Base-by-base conservation (phyloP, 2,888 invertebrate species). In the Philhelius pedissequus region DNA sequence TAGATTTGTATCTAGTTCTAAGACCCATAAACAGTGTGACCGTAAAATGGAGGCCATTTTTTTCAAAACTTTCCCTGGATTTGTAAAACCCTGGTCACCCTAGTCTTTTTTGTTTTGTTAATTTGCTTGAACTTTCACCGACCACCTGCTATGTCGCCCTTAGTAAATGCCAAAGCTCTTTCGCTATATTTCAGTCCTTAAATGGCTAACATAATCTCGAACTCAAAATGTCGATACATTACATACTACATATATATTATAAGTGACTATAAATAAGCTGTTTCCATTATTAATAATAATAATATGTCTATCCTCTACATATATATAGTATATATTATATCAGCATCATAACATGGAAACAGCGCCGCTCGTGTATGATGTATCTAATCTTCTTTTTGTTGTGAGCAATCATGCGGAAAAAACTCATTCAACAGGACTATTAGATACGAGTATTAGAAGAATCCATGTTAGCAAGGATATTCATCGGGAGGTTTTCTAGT, bases 361-460 rank as follows among this genome's bases (percentile, higher is more conserved):
- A 45, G 22, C 56, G 71, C 48, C 56, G 71, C 48, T 45, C 58
- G 25, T 76, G 69, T 76, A 69, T 64, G n/a, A n/a, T n/a, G n/a
- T n/a, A 18, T 43, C 18, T 62, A 62, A 62, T 62, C 27, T 32
- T 43, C 48, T 60, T 68, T 75, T 68, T 74, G 58, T 75, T 62
- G 32, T 18, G 48, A 45, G 18, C 80, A 75, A 54, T 80, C 83
- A 84, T 75, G 80, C 75, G 83, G 52, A 64, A 56, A 48, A 48
- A 83, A 64, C 43, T 64, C 78, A 82, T 73, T 82, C 78, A 82
- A 68, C 76, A 60, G 70, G 71, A 60, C 66, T 52, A 45, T 62
- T 43, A n/a, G n/a, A n/a, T n/a, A n/a, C n/a, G n/a, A n/a, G n/a
- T n/a, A n/a, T n/a, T n/a, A 62, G 27, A 18, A 27, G 18, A 43